phyloP scores from a whole-genome alignment of 2,797 vertebrate genomes.

The Phalanger gymnotis region DNA sequence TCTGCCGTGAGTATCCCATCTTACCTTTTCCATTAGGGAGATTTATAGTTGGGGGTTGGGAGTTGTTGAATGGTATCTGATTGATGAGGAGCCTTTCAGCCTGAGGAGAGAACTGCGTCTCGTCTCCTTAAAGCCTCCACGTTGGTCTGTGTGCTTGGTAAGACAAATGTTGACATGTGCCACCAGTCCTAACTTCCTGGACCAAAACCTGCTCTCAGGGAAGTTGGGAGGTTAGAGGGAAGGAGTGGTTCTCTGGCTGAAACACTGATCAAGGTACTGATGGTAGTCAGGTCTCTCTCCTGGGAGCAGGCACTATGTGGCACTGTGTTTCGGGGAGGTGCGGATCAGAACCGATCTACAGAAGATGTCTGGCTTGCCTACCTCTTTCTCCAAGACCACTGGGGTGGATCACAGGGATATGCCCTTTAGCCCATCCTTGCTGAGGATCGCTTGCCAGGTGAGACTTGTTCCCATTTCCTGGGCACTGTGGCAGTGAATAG shows the following conservation, averaged over 20 bases:
- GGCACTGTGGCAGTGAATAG: slow-evolving; percentile 11
- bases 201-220: slow-evolving; percentile 27
- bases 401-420: slow-evolving; percentile 78
- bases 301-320: slow-evolving; percentile 91
- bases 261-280: not conserved
- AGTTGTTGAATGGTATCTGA: slow-evolving; percentile 23
- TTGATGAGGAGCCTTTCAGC: slow-evolving; percentile 24
- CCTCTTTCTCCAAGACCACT: slow-evolving; percentile 15
- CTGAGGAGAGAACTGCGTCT: slow-evolving; percentile 19
- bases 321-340: slow-evolving; percentile 94
- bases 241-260: not conserved
- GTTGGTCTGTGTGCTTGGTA: slow-evolving; percentile 29
- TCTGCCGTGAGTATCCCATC: slow-evolving; percentile 91
- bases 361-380: slow-evolving; percentile 82
- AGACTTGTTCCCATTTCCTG: slow-evolving; percentile 47
- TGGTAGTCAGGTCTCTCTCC: slow-evolving; percentile 18
- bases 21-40: slow-evolving; percentile 23
- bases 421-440: slow-evolving; percentile 87
- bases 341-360: slow-evolving; percentile 92
- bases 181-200: not conserved
- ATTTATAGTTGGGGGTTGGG: slow-evolving; percentile 34
- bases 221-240: not conserved
- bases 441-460: slow-evolving; percentile 94
- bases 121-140: slow-evolving; percentile 35
- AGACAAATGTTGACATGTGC: slow-evolving; percentile 14